Evolutionary conservation across 2,113 vertebrate genomes (phyloP).

Genomic region (Manacus vitellinus): DNA sequence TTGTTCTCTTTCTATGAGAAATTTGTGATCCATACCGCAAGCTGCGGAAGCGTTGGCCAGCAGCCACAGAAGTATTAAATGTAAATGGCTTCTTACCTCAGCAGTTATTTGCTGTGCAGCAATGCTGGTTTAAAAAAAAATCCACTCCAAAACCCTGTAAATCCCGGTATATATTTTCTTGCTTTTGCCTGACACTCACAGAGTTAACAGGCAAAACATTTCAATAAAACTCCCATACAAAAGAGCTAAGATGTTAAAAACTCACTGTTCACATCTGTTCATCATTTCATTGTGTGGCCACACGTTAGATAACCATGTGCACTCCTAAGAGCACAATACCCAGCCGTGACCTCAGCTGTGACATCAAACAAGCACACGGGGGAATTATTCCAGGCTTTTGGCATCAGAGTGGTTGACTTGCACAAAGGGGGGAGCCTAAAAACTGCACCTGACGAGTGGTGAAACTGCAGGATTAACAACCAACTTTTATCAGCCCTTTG

Average conservation of each 20-base stretch:
- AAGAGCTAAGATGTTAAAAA: conserved; percentile 72
- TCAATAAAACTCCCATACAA: conserved; percentile 71
- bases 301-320: conserved; percentile 71
- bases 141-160: conserved; percentile 54
- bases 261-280: conserved; percentile 80
- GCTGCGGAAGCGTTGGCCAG: conserved; percentile 14
- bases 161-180: conserved; percentile 1
- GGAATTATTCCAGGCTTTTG: conserved; percentile 50
- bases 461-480: background rate
- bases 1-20: conserved; percentile 13
- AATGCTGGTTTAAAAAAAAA: conserved; percentile 4
- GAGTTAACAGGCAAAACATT: conserved; percentile 75
- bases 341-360: conserved; percentile 71
- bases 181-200: conserved; percentile 44
- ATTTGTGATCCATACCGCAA: background rate
- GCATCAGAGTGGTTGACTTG: background rate
- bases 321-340: conserved; percentile 61
- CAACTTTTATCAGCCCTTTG: background rate
- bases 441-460: background rate
- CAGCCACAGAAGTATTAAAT: conserved; percentile 35
- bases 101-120: conserved; percentile 5
- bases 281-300: conserved; percentile 68
- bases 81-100: conserved; percentile 9
- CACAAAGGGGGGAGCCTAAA: background rate
- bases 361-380: conserved; percentile 70